Percentiles rank a stretch among this genome's conserved stretches.
Conservation (phyloP, 2,797 vertebrate species). For the Australoheros facetus region DNA sequence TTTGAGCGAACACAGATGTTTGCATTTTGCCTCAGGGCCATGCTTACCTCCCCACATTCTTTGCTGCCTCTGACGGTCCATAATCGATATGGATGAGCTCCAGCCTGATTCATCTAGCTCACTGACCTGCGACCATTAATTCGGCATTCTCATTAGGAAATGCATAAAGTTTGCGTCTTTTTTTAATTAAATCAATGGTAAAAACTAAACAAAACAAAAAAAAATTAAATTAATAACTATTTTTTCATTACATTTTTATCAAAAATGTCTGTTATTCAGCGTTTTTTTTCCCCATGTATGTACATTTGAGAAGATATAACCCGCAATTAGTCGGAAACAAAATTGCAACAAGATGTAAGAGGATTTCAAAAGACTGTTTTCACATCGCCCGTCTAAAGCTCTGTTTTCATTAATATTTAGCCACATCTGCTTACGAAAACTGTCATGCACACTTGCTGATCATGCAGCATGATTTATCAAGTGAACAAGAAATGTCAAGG, state of each 20-base stretch:
- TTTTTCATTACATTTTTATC: not conserved
- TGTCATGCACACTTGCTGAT: slow-evolving; percentile 27
- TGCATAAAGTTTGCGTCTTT: not conserved
- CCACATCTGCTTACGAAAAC: slow-evolving; percentile 9
- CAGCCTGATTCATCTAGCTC: slow-evolving; percentile 51
- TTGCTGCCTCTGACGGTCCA: slow-evolving; percentile 29
- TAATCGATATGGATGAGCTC: slow-evolving; percentile 57
- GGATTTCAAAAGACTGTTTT: not conserved
- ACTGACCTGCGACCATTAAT: slow-evolving; percentile 36
- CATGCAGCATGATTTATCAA: slow-evolving; percentile 27
- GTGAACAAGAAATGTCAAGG: slow-evolving; percentile 59
- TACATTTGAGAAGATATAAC: not conserved
- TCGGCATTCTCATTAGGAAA: slow-evolving; percentile 11
- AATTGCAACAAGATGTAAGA: not conserved
- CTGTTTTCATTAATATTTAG: slow-evolving; percentile 38
- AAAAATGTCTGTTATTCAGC: not conserved
- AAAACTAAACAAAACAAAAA: not conserved
- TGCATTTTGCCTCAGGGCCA: slow-evolving; percentile 54
- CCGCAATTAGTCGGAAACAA: not conserved
- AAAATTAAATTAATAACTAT: not conserved
- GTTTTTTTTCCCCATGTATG: not conserved
- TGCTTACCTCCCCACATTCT: slow-evolving; percentile 29
- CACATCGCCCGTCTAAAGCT: not conserved
- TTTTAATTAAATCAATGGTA: slow-evolving; percentile 8
- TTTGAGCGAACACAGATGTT: slow-evolving; percentile 70